These are phyloP conservation scores for Ptiloglossa arizonensis DNA, from an alignment of 1,140 invertebrate species.

Conservation along the genomic window DNA sequence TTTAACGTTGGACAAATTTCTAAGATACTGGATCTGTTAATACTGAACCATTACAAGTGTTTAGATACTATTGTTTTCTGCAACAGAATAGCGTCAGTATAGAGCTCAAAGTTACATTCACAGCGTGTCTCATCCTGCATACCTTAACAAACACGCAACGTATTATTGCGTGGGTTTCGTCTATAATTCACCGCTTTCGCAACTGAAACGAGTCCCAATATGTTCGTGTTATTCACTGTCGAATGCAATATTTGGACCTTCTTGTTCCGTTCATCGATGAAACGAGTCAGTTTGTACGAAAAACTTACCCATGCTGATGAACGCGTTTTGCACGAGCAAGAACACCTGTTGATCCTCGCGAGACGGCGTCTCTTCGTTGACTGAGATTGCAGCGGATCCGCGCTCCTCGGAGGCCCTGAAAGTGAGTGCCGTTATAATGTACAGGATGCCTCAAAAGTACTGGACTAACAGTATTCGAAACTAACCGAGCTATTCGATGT, in stretches of 20 bases:
- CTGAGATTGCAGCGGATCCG: constrained; percentile 53
- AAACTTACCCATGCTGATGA: constrained; percentile 67
- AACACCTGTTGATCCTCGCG: constrained; percentile 62
- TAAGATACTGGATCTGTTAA: not conserved
- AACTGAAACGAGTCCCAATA: not conserved
- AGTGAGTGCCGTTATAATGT: constrained; percentile 42
- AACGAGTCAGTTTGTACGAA: not conserved
- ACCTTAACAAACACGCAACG: constrained; percentile 38
- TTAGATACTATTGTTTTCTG: constrained; percentile 18
- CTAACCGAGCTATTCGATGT: not conserved
- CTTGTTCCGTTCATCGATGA: not conserved
- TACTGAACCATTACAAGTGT: not conserved
- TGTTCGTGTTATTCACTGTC: too few relatives aligned
- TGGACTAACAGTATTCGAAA: constrained; percentile 9
- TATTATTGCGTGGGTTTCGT: constrained; percentile 4
- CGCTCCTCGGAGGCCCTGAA: constrained; percentile 18
- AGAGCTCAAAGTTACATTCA: not conserved
- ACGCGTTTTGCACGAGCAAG: constrained; percentile 7
- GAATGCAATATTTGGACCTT: not conserved
- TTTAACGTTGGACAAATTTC: too few relatives aligned
- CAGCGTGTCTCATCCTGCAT: constrained; percentile 35
- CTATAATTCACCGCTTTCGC: not conserved
- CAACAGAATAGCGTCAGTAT: constrained; percentile 5
- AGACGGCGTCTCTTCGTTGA: constrained; percentile 65
- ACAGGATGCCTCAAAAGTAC: constrained; percentile 32